Percentiles rank a stretch among this genome's conserved stretches.
phyloP scores from a whole-genome alignment of 2,797 vertebrate species.

The Rhincodon typus region DNA sequence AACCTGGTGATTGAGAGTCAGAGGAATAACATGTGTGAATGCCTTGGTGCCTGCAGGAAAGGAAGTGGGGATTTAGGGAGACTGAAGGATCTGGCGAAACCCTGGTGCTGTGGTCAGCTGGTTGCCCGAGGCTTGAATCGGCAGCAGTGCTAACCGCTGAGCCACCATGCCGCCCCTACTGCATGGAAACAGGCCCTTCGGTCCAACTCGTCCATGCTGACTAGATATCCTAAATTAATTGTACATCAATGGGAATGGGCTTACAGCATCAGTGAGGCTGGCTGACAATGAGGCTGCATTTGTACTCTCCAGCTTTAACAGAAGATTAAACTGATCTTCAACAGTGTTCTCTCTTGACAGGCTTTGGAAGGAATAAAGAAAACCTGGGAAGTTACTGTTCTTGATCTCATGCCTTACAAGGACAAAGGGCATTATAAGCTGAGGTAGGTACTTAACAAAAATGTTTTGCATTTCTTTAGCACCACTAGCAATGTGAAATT shows the following conservation, averaged over 20 bases:
- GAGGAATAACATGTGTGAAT: background rate
- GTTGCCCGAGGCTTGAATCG: too few relatives aligned
- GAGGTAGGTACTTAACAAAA: conserved; percentile 53
- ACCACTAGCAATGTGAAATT: too few relatives aligned
- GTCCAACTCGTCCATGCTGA: too few relatives aligned
- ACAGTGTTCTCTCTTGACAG: conserved; percentile 50
- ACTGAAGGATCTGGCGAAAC: background rate
- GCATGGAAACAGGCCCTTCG: too few relatives aligned
- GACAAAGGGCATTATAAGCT: conserved; percentile 68
- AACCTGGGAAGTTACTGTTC: conserved; percentile 62
- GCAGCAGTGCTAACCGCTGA: too few relatives aligned
- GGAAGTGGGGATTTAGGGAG: background rate
- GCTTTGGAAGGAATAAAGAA: conserved; percentile 64
- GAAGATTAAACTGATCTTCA: background rate
- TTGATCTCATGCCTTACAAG: conserved; percentile 72
- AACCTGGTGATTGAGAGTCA: background rate
- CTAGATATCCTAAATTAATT: background rate
- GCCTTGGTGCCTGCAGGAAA: background rate
- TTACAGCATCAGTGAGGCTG: background rate
- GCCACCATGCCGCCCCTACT: too few relatives aligned
- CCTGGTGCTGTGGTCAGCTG: too few relatives aligned
- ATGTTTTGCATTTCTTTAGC: background rate
- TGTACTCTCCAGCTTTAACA: background rate
- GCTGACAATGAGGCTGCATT: background rate
- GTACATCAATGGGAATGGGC: background rate